phyloP scores from a whole-genome alignment of 2,113 vertebrate genomes.

The Brachyhypopomus occidentalis region DNA sequence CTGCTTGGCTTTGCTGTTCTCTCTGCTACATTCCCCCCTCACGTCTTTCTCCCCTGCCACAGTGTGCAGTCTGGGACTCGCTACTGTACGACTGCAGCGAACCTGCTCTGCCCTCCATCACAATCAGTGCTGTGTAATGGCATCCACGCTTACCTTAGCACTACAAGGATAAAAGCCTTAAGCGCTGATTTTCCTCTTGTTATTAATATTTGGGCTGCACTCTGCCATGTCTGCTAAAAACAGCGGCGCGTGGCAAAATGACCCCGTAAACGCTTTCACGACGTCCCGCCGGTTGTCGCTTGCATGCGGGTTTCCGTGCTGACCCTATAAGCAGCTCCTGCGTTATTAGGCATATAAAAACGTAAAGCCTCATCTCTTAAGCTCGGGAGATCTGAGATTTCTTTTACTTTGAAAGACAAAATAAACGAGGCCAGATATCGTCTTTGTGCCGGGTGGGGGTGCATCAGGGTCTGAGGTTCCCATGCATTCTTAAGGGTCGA shows the following conservation, averaged over 20 bases:
- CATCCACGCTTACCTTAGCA: slow-evolving; percentile 27
- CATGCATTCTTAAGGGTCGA: background rate
- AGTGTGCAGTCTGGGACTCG: background rate
- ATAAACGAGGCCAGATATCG: slow-evolving; percentile 25
- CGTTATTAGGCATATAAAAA: no score
- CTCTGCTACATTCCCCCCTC: background rate
- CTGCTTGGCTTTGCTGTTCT: background rate
- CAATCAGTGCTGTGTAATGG: slow-evolving; percentile 19
- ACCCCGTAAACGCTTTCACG: slow-evolving; percentile 6
- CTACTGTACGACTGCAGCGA: background rate
- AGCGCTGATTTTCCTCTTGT: background rate
- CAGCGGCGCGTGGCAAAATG: background rate
- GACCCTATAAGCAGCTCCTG: background rate
- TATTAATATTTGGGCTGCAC: background rate
- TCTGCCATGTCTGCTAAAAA: slow-evolving; percentile 6
- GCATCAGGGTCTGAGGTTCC: slow-evolving; percentile 24
- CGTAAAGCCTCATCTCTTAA: background rate
- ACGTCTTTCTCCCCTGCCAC: background rate
- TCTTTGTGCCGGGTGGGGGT: slow-evolving; percentile 13
- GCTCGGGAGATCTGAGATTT: slow-evolving; percentile 36
- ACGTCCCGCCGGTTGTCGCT: background rate
- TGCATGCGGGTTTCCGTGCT: background rate
- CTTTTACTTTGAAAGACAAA: background rate
- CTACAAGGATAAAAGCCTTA: slow-evolving; percentile 22
- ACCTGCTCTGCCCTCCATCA: background rate